These are phyloP conservation scores for Drosophila kepulauana DNA, from an alignment of 1,140 invertebrate species.

Conservation along the genomic window DNA sequence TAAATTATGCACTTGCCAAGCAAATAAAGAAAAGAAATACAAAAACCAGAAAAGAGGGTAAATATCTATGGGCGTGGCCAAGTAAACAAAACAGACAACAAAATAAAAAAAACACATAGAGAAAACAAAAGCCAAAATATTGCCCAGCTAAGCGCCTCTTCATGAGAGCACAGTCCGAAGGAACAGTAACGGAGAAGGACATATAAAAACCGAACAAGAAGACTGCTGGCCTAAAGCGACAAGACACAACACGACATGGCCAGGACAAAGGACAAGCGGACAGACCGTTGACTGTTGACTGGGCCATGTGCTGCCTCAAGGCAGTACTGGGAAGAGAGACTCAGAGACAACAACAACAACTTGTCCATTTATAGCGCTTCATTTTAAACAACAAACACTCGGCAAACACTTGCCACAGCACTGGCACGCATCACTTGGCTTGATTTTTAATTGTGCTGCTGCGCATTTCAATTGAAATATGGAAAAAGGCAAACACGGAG, in stretches of 20 bases:
- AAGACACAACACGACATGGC: conserved; percentile 36
- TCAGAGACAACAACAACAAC: conserved; percentile 36
- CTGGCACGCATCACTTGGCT: conserved; percentile 63
- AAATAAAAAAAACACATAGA: conserved; percentile 9
- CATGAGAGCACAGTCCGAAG: conserved; percentile 12
- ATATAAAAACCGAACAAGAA: conserved; percentile 45
- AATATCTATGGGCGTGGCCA: conserved; percentile 26
- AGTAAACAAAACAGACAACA: conserved; percentile 20
- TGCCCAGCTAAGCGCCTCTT: conserved; percentile 45
- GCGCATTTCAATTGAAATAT: conserved; percentile 66
- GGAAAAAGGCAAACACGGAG: conserved; percentile 39
- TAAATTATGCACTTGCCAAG: conserved; percentile 46
- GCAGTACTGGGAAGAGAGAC: conserved; percentile 13
- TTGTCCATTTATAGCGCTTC: conserved; percentile 67
- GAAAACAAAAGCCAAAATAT: conserved; percentile 51
- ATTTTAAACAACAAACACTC: conserved; percentile 65
- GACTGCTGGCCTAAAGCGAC: conserved; percentile 44
- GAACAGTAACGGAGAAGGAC: conserved; percentile 31
- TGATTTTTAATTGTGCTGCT: conserved; percentile 68
- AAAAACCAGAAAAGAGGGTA: neutral
- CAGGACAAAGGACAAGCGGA: conserved; percentile 11
- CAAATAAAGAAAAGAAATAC: conserved; percentile 11
- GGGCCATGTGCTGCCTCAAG: conserved; percentile 48
- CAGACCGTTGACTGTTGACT: conserved; percentile 31
- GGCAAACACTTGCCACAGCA: conserved; percentile 54